Evolutionary conservation across 2,797 vertebrate species (phyloP).

Genomic region (Acipenser ruthenus): DNA sequence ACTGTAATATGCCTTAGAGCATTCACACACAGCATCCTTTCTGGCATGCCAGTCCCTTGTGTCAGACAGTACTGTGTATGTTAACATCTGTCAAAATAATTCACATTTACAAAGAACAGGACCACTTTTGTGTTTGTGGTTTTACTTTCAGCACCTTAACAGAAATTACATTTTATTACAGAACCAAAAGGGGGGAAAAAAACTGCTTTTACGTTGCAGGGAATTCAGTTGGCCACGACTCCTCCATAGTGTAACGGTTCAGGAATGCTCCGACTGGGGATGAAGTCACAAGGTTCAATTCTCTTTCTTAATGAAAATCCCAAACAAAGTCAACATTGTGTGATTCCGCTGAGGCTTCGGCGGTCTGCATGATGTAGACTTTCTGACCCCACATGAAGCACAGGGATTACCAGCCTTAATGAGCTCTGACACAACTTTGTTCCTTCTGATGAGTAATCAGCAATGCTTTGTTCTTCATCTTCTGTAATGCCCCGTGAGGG

Average conservation of each 20-base stretch:
- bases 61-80: not conserved
- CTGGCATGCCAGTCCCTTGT: too few relatives aligned
- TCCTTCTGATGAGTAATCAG: constrained; percentile 9
- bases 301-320: constrained; percentile 21
- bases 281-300: constrained; percentile 21
- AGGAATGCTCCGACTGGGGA: constrained; percentile 39
- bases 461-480: not conserved
- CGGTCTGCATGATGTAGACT: constrained; percentile 40
- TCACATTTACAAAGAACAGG: constrained; percentile 9
- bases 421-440: constrained; percentile 26
- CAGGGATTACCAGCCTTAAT: constrained; percentile 20
- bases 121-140: not conserved
- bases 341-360: constrained; percentile 27
- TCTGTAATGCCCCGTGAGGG: not conserved
- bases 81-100: constrained; percentile 9
- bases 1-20: too few relatives aligned
- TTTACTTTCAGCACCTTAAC: constrained; percentile 25
- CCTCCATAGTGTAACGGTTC: constrained; percentile 30
- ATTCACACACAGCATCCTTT: too few relatives aligned
- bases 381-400: constrained; percentile 16
- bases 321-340: constrained; percentile 17
- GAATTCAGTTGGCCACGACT: constrained; percentile 27
- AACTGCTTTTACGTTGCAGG: constrained; percentile 16
- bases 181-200: not conserved
- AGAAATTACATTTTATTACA: constrained; percentile 29